phyloP scores from a whole-genome alignment of 2,113 vertebrate genomes.

The Sitta europaea region DNA sequence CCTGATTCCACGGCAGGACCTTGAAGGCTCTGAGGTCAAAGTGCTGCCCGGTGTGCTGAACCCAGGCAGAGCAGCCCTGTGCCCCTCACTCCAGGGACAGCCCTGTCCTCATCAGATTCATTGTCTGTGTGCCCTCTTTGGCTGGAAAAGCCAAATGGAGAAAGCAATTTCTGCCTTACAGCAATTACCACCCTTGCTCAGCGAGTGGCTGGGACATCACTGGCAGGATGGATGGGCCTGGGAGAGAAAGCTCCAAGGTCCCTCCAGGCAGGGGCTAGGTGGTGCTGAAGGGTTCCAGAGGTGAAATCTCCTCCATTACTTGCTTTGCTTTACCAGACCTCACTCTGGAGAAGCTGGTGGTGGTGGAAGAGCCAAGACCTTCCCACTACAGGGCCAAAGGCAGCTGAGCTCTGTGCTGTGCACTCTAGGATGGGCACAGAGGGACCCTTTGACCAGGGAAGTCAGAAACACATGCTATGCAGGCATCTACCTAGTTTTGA shows the following conservation, averaged over 20 bases:
- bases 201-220: neutral
- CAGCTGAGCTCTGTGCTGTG: neutral
- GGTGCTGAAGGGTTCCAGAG: neutral
- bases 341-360: neutral
- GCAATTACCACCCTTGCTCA: neutral
- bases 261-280: neutral
- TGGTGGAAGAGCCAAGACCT: neutral
- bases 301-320: neutral
- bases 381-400: neutral
- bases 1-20: neutral
- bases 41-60: neutral
- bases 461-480: accelerated
- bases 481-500: neutral
- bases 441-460: neutral
- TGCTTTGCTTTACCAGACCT: neutral
- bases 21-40: neutral
- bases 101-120: neutral
- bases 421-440: accelerated
- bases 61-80: neutral
- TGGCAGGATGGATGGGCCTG: neutral
- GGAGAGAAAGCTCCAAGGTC: neutral
- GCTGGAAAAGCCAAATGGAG: neutral
- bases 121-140: neutral
- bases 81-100: neutral
- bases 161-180: neutral